Evolutionary conservation across 2,888 invertebrate genomes (phyloP), one percentile per base, ranked within the genome.

Genomic region (Brenthis ino): DNA sequence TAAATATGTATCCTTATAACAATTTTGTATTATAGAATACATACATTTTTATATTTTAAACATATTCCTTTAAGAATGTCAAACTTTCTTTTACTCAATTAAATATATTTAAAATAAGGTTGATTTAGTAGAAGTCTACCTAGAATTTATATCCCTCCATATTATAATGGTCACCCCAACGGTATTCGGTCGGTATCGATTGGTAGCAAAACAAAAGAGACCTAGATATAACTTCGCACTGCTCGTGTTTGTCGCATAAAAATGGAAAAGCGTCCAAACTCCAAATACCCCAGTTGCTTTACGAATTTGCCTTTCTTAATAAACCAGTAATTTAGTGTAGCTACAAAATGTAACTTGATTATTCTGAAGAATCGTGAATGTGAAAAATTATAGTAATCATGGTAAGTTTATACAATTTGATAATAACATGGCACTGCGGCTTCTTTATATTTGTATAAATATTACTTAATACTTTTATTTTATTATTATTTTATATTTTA

Each of bases 161-260:
- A 64, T 28, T 4, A 28, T 57, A 76, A 77, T 88, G 84, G 89
- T 83, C 88, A 90, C 90, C 91, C 91, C 78, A 85, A 73, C 79
- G 77, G 75, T 79, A 78, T 76, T 73, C 60, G 67, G 77, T 91
- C 60, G 68, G 77, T 91, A 92, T 92, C 91, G 92, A 92, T 92
- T 87, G 83, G 77, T 77, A 78, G 61, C 74, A 76, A 82, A 82
- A 84, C 80, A 84, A 89, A 79, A 82, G 85, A 79, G 89, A 88
- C 78, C 73, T 72, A 77, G 73, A 80, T 80, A 88, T 92, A 84
- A 75, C 72, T 80, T 83, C 76, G 74, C 75, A 75, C 86, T 78
- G 75, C 79, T 91, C 88, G 61, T 64, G 78, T 86, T 87, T 90
- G 91, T 85, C 90, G 92, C 91, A 91, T 89, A 85, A 87, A 87